Conservation (phyloP, 2,888 invertebrate genomes). For the Chrysolina americana region DNA sequence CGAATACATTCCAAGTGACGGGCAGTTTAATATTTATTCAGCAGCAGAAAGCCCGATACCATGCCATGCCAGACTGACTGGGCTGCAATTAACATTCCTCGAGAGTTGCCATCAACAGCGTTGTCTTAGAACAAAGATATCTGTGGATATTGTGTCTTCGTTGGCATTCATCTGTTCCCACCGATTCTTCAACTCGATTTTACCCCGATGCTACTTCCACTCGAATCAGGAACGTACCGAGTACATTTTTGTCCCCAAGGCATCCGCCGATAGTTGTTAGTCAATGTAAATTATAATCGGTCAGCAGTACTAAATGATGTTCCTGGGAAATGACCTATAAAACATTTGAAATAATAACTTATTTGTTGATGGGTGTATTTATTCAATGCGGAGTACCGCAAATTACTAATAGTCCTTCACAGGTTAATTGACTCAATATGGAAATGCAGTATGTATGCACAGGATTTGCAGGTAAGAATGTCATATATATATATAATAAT, state of each 20-base stretch:
- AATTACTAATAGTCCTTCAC: no score
- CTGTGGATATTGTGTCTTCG: conserved; percentile 60
- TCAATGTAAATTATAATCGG: no score
- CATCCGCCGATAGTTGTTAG: background rate
- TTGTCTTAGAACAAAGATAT: conserved; percentile 68
- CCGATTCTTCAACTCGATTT: conserved; percentile 42
- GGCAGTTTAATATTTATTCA: conserved; percentile 24
- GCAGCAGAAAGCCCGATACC: conserved; percentile 55
- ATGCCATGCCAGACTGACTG: conserved; percentile 62
- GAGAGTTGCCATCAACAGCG: conserved; percentile 67
- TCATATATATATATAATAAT: no score
- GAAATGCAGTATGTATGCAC: no score
- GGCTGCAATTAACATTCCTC: conserved; percentile 68
- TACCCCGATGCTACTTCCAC: conserved; percentile 27
- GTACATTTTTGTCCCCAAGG: background rate
- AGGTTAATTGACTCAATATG: no score
- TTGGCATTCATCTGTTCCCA: conserved; percentile 57
- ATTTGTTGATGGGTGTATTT: no score
- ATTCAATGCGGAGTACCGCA: no score
- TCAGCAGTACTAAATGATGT: no score
- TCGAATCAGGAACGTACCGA: conserved; percentile 34
- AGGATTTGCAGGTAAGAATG: no score
- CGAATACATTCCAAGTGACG: conserved; percentile 21
- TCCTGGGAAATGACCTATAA: no score
- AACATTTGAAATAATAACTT: no score